Conservation (phyloP, 2,113 vertebrate species). For the Gavialis gangeticus region DNA sequence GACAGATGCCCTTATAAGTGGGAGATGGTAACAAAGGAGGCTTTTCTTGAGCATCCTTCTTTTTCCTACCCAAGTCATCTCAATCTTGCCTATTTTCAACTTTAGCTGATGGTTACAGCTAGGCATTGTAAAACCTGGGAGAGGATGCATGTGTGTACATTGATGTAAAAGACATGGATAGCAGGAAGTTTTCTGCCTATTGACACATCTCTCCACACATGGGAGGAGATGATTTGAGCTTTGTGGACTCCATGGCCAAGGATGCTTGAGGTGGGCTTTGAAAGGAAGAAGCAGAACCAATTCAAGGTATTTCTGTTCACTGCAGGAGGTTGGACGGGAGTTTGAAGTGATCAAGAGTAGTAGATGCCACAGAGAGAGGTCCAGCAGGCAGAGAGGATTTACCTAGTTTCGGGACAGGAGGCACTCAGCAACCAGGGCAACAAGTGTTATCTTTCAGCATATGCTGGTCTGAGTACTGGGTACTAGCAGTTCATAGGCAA, state of each 20-base stretch:
- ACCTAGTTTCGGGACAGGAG: not conserved
- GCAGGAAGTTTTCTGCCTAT: not conserved
- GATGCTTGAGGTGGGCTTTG: not conserved
- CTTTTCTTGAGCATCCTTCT: rapidly evolving
- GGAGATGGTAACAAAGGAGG: rapidly evolving
- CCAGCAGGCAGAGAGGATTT: not conserved
- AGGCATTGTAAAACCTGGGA: not conserved
- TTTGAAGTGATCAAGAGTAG: rapidly evolving
- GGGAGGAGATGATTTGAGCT: not conserved
- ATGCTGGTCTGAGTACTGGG: not conserved
- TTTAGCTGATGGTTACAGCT: not conserved
- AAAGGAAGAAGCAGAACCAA: not conserved
- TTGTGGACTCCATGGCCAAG: not conserved
- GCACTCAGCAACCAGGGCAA: not conserved
- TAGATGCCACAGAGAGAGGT: not conserved
- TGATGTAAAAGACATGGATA: not conserved
- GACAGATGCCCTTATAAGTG: not conserved
- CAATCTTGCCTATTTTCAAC: not conserved
- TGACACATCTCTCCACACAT: not conserved
- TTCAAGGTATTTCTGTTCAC: not conserved
- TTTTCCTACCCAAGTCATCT: not conserved
- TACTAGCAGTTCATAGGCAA: not conserved
- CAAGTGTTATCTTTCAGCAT: not conserved
- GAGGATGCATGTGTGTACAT: not conserved
- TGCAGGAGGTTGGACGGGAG: not conserved